Evolutionary conservation across 2,113 vertebrate species (phyloP).

Genomic region (Austrofundulus limnaeus): DNA sequence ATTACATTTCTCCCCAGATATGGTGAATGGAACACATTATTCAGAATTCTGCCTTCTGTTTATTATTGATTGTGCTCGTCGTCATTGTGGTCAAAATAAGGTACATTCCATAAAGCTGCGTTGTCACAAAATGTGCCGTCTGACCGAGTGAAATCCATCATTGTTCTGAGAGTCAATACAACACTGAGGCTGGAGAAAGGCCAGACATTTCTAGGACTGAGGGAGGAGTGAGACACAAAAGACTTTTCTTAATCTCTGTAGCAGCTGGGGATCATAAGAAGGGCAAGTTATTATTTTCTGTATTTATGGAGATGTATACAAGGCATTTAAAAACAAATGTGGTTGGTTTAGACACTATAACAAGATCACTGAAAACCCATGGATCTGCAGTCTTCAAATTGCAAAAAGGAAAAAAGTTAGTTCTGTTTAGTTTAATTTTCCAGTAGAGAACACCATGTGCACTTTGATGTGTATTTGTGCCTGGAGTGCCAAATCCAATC

Average conservation of each 20-base stretch:
- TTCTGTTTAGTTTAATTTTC: too few relatives aligned
- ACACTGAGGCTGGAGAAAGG: constrained; percentile 20
- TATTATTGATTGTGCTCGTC: constrained; percentile 14
- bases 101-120: constrained; percentile 12
- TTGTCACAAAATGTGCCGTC: neutral
- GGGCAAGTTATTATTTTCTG: constrained; percentile 9
- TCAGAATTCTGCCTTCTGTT: neutral
- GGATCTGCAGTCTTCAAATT: neutral
- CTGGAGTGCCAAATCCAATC: too few relatives aligned
- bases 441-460: too few relatives aligned
- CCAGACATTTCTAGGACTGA: constrained; percentile 28
- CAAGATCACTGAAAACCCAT: neutral
- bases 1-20: neutral
- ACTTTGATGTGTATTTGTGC: too few relatives aligned
- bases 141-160: constrained; percentile 30
- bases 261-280: constrained; percentile 21
- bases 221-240: constrained; percentile 25
- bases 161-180: constrained; percentile 30
- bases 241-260: constrained; percentile 44
- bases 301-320: constrained; percentile 3
- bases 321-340: constrained; percentile 5
- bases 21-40: neutral
- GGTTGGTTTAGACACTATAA: neutral
- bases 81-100: constrained; percentile 25
- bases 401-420: neutral